Conservation (phyloP, 2,888 invertebrate species). For the Phyllotreta cruciferae region DNA sequence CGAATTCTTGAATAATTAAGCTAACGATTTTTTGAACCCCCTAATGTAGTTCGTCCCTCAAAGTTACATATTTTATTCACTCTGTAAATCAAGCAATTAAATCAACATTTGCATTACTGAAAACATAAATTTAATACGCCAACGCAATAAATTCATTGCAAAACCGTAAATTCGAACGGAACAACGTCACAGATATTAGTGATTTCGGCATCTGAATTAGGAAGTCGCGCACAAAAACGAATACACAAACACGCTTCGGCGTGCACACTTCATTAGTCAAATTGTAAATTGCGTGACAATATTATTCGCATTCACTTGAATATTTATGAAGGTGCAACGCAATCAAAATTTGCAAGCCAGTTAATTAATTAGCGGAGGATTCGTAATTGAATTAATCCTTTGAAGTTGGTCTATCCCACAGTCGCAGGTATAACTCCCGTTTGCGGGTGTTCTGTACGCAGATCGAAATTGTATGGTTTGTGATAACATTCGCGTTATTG, state of each 20-base stretch:
- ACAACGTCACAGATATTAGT: conserved; percentile 34
- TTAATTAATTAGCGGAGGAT: conserved; percentile 53
- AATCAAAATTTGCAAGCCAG: conserved; percentile 54
- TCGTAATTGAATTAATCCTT: conserved; percentile 51
- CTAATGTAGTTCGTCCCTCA: too few species aligned
- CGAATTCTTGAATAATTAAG: too few species aligned
- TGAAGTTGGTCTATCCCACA: conserved; percentile 40
- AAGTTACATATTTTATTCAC: too few species aligned
- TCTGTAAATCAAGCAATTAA: too few species aligned
- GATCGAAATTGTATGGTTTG: conserved; percentile 33
- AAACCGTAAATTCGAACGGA: conserved; percentile 18
- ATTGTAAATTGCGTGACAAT: conserved; percentile 51
- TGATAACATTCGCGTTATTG: conserved; percentile 26
- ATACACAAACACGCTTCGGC: conserved; percentile 43
- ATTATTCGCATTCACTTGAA: conserved; percentile 53
- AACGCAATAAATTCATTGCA: too few species aligned
- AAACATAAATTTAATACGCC: too few species aligned
- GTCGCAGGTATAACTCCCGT: conserved; percentile 13
- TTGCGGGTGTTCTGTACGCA: conserved; percentile 28
- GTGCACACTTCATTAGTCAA: conserved; percentile 50
- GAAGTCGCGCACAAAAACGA: conserved; percentile 27
- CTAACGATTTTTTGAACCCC: too few species aligned
- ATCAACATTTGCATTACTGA: too few species aligned
- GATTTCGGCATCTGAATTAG: conserved; percentile 30
- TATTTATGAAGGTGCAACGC: conserved; percentile 54